Conservation (phyloP, 1,140 invertebrate genomes). For the Odontomachus brunneus region DNA sequence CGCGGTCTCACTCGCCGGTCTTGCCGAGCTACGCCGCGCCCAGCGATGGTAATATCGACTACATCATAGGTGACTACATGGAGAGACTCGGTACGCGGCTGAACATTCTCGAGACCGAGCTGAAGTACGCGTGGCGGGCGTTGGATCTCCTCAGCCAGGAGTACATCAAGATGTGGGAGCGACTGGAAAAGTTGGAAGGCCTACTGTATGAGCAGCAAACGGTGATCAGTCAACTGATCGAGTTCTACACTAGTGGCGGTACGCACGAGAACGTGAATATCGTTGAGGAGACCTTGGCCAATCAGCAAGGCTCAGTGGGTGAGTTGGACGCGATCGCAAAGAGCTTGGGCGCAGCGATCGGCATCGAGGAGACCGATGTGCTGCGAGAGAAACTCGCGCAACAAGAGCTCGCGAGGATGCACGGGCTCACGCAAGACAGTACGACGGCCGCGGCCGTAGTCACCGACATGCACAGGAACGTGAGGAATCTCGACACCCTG, state of each 20-base stretch:
- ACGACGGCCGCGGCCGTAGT: constrained; percentile 80
- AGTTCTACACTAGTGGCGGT: constrained; percentile 88
- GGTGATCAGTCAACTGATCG: constrained; percentile 95
- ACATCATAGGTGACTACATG: constrained; percentile 94
- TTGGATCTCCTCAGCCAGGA: constrained; percentile 95
- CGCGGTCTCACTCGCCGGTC: constrained; percentile 73
- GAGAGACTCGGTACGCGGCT: constrained; percentile 94
- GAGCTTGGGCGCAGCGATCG: constrained; percentile 80
- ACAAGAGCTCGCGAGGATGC: constrained; percentile 82
- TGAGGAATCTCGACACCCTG: constrained; percentile 84
- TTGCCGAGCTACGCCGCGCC: constrained; percentile 71
- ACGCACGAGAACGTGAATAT: constrained; percentile 76
- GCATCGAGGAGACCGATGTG: constrained; percentile 81
- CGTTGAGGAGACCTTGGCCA: constrained; percentile 74
- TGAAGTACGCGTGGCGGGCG: constrained; percentile 96
- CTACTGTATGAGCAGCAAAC: constrained; percentile 95
- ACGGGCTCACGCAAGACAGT: constrained; percentile 79
- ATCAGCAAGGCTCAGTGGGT: constrained; percentile 77
- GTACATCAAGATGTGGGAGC: constrained; percentile 97
- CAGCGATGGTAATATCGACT: constrained; percentile 86
- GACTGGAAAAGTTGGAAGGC: constrained; percentile 95
- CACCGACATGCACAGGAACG: constrained; percentile 81
- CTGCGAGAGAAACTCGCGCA: constrained; percentile 81
- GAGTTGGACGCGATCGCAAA: constrained; percentile 82
- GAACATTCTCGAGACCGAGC: constrained; percentile 94